Percentiles rank a stretch among this genome's conserved stretches.
Evolutionary conservation across 2,888 invertebrate genomes (phyloP).

Genomic region (Luffia ferchaultella): DNA sequence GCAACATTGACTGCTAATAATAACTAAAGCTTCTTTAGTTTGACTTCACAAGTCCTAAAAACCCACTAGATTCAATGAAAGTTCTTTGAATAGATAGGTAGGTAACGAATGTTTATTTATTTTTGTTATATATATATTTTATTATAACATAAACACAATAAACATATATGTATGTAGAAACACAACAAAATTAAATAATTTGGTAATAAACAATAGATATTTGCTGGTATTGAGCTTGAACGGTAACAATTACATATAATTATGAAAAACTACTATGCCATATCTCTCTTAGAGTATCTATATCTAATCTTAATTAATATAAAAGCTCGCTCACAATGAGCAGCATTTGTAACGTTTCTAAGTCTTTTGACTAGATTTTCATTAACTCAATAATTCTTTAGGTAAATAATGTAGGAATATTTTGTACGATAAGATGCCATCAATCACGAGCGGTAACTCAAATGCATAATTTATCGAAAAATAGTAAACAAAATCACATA

Average conservation of each 20-base stretch:
- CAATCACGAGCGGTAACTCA: conserved; percentile 66
- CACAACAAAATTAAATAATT: no score
- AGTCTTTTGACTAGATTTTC: conserved; percentile 66
- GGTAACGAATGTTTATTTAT: no score
- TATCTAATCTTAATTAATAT: conserved; percentile 18
- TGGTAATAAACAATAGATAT: no score
- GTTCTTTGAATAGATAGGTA: no score
- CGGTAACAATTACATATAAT: background rate
- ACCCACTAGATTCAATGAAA: no score
- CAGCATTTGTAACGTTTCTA: conserved; percentile 55
- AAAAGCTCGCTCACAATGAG: conserved; percentile 52
- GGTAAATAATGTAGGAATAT: conserved; percentile 66
- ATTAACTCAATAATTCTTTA: conserved; percentile 58
- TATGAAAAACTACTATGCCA: background rate
- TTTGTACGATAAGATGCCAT: conserved; percentile 66
- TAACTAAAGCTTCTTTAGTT: no score
- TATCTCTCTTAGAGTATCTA: background rate
- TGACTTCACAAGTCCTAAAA: no score
- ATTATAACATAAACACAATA: no score
- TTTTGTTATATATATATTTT: no score
- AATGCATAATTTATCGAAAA: conserved; percentile 59
- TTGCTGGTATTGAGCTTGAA: background rate
- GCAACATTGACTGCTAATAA: no score
- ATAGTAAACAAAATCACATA: conserved; percentile 58
- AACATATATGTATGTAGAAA: no score